These are phyloP conservation scores for Dascyllus trimaculatus DNA, from an alignment of 2,113 vertebrate species.

Conservation along the genomic window DNA sequence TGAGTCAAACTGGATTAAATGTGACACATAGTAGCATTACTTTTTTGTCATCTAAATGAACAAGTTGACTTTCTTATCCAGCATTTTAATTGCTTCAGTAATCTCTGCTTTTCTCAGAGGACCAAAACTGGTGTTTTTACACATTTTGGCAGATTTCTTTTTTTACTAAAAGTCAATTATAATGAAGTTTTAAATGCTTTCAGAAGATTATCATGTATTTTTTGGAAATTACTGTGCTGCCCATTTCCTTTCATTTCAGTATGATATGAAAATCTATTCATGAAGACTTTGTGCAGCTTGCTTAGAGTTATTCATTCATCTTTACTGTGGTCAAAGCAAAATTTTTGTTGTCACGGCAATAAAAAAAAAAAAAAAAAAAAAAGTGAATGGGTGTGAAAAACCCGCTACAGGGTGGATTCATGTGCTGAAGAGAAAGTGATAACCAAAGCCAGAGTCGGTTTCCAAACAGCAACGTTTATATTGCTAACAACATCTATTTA, in stretches of 20 bases:
- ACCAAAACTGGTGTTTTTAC: neutral
- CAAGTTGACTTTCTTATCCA: constrained; percentile 47
- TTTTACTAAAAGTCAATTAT: neutral
- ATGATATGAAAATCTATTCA: neutral
- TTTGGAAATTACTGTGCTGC: neutral
- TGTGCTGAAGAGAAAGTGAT: constrained; percentile 20
- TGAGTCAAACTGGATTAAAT: constrained; percentile 16
- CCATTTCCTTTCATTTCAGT: neutral
- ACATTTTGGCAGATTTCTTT: neutral
- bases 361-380: neutral
- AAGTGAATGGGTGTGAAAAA: neutral
- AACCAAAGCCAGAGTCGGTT: neutral
- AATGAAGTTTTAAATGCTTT: too few species aligned
- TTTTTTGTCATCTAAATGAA: neutral
- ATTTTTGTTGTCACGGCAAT: neutral
- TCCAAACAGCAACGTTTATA: constrained; percentile 4
- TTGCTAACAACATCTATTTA: neutral
- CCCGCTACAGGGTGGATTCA: neutral
- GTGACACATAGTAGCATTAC: neutral
- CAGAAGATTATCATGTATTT: neutral
- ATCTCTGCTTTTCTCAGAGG: neutral
- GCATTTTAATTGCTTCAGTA: constrained; percentile 35
- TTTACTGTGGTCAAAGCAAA: neutral
- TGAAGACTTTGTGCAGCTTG: neutral
- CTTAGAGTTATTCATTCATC: neutral